These are phyloP conservation scores for Rhincodon typus DNA, from an alignment of 2,797 vertebrate species.

Conservation along the genomic window DNA sequence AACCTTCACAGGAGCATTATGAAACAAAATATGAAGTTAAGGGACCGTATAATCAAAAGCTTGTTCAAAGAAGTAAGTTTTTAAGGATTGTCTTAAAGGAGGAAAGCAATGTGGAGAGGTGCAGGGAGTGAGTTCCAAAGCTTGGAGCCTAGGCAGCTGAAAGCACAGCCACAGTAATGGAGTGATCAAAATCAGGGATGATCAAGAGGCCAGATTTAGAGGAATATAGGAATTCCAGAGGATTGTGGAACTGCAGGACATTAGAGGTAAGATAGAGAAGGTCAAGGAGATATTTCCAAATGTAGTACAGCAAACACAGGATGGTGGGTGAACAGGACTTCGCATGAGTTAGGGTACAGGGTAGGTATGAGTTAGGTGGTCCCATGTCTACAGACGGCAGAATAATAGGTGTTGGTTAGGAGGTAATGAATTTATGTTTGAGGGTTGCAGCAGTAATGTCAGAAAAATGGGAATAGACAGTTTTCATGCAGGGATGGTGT, in stretches of 20 bases:
- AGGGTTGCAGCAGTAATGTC: neutral
- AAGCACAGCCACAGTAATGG: neutral
- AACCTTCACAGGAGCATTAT: neutral
- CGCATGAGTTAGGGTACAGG: too few species aligned
- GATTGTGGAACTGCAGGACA: neutral
- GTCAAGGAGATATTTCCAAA: neutral
- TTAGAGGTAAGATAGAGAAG: neutral
- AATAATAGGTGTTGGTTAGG: neutral
- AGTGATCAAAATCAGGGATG: neutral
- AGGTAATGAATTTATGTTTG: neutral
- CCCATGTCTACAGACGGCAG: neutral
- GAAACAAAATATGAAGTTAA: neutral
- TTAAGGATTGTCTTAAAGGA: neutral
- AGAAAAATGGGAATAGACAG: neutral
- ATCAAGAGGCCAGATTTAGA: neutral
- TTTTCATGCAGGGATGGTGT: neutral
- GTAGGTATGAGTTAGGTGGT: neutral
- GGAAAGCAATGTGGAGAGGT: neutral
- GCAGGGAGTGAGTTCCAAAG: neutral
- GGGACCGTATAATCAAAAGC: neutral
- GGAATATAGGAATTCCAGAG: neutral
- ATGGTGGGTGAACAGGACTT: neutral
- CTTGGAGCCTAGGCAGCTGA: neutral
- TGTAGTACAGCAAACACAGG: neutral
- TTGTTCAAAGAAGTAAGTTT: neutral